phyloP scores from a whole-genome alignment of 2,797 vertebrate species.

The Jordanella pulchra region DNA sequence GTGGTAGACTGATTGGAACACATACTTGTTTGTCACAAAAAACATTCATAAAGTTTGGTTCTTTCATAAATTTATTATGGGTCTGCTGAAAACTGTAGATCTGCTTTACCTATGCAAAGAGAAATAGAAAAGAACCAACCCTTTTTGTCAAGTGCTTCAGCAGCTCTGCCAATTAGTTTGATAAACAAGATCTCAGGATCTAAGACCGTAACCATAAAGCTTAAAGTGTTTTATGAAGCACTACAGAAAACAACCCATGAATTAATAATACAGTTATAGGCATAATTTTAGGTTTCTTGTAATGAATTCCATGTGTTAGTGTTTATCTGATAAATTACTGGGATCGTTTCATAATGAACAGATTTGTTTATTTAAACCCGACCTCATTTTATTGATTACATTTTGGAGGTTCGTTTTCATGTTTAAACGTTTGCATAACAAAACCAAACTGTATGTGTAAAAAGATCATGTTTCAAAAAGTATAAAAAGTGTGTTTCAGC shows the following conservation, averaged over 20 bases:
- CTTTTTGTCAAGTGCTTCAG: too few relatives aligned
- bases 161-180: too few relatives aligned
- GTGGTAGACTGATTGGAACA: too few relatives aligned
- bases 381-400: background rate
- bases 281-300: background rate
- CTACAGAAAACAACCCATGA: background rate
- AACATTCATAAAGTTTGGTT: too few relatives aligned
- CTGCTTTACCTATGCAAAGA: too few relatives aligned
- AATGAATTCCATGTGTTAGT: background rate
- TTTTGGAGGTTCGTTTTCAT: background rate
- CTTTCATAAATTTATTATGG: too few relatives aligned
- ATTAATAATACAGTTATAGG: background rate
- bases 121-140: too few relatives aligned
- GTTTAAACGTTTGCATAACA: background rate
- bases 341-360: background rate
- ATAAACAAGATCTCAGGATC: background rate
- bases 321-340: background rate
- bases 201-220: background rate
- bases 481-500: background rate
- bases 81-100: too few relatives aligned
- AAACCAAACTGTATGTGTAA: background rate
- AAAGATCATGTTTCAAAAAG: background rate
- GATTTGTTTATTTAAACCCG: background rate
- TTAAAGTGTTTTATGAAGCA: background rate
- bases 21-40: too few relatives aligned